phyloP scores from a whole-genome alignment of 2,888 invertebrate genomes.

The Meganola albula region DNA sequence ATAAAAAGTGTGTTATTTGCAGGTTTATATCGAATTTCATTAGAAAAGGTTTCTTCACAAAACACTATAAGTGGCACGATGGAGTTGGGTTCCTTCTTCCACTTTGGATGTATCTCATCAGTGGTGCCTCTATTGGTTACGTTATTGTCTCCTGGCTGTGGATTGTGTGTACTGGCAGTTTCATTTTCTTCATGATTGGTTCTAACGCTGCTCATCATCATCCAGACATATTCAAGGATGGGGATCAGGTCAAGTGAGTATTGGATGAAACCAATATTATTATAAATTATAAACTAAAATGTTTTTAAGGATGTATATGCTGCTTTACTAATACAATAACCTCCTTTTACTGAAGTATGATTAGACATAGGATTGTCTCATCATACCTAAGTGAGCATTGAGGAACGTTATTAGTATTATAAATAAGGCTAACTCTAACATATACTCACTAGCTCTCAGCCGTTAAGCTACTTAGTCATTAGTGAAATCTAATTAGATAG shows the following conservation, averaged over 20 bases:
- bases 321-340: no score
- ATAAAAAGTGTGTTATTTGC: conserved; percentile 16
- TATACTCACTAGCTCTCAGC: no score
- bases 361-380: no score
- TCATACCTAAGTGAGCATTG: no score
- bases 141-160: conserved; percentile 75
- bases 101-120: conserved; percentile 55
- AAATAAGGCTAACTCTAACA: no score
- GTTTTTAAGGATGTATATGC: no score
- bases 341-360: no score
- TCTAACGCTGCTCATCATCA: conserved; percentile 89
- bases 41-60: conserved; percentile 41
- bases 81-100: conserved; percentile 55
- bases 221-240: conserved; percentile 82
- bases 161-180: conserved; percentile 76
- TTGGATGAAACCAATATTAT: no score
- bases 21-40: conserved; percentile 43
- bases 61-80: conserved; percentile 57
- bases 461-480: no score
- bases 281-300: no score
- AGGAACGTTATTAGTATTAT: no score
- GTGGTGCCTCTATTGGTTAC: conserved; percentile 41
- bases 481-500: no score
- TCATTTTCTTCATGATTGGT: conserved; percentile 80
- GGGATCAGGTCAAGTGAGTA: conserved; percentile 81